A percentile compares a stretch with the other conserved stretches of the same genome.
Evolutionary conservation across 2,888 invertebrate genomes (phyloP).

Genomic region (Neoascia interrupta): DNA sequence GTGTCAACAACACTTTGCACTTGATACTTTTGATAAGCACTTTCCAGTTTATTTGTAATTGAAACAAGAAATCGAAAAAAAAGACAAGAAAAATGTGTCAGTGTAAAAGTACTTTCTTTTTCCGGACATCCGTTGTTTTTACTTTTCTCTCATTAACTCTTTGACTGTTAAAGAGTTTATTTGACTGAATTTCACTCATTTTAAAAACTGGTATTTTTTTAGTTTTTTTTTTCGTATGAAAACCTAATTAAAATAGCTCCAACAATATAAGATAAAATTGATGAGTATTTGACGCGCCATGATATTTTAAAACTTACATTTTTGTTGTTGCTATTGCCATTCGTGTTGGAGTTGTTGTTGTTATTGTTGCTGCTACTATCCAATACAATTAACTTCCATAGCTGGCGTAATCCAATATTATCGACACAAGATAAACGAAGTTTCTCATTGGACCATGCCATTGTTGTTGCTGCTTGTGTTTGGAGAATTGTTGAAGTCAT

Average conservation of each 20-base stretch:
- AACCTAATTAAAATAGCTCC: neutral
- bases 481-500: slow-evolving; percentile 79
- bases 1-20: slow-evolving; percentile 1
- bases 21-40: too few relatives aligned
- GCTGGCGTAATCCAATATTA: slow-evolving; percentile 78
- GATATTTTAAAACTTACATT: slow-evolving; percentile 52
- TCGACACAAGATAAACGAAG: slow-evolving; percentile 78
- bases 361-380: slow-evolving; percentile 72
- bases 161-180: too few relatives aligned
- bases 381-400: slow-evolving; percentile 79
- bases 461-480: slow-evolving; percentile 73
- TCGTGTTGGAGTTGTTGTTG: slow-evolving; percentile 30
- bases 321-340: slow-evolving; percentile 36
- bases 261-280: neutral
- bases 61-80: too few relatives aligned
- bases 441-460: slow-evolving; percentile 79
- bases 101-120: slow-evolving; percentile 25
- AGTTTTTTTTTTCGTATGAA: too few relatives aligned
- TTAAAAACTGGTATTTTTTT: too few relatives aligned
- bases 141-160: too few relatives aligned
- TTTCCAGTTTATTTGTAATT: too few relatives aligned
- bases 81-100: neutral
- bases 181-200: too few relatives aligned
- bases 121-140: slow-evolving; percentile 44
- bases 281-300: neutral